Conservation (phyloP, 2,888 invertebrate species). For the Lacanobia oleracea region DNA sequence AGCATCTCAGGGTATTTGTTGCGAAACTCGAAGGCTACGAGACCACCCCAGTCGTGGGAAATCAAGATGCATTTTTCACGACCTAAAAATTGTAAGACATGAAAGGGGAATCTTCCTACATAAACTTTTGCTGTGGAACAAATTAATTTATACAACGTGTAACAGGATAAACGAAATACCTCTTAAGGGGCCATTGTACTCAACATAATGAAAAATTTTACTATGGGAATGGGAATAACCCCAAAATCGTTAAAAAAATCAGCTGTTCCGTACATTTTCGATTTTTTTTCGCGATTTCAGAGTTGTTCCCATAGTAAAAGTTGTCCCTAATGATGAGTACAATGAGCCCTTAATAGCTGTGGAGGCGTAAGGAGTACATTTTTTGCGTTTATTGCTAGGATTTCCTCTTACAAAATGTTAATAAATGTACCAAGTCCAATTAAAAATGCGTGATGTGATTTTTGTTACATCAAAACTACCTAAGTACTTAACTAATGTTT, state of each 20-base stretch:
- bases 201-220: no score
- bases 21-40: slow-evolving; percentile 90
- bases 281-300: no score
- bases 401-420: neutral
- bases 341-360: neutral
- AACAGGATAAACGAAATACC: no score
- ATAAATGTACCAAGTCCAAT: neutral
- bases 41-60: slow-evolving; percentile 93
- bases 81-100: slow-evolving; percentile 75
- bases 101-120: neutral
- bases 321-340: no score
- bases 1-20: slow-evolving; percentile 89
- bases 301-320: no score
- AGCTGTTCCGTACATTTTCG: no score
- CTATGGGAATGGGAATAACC: no score
- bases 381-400: neutral
- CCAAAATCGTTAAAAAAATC: no score
- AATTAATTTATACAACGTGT: neutral
- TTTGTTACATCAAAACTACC: neutral
- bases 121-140: neutral
- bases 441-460: neutral
- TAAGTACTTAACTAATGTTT: neutral
- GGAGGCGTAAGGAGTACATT: neutral
- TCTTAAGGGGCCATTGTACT: no score
- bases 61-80: slow-evolving; percentile 90